phyloP scores from a whole-genome alignment of 2,797 vertebrate species.

The Percopsis omiscomaycus region DNA sequence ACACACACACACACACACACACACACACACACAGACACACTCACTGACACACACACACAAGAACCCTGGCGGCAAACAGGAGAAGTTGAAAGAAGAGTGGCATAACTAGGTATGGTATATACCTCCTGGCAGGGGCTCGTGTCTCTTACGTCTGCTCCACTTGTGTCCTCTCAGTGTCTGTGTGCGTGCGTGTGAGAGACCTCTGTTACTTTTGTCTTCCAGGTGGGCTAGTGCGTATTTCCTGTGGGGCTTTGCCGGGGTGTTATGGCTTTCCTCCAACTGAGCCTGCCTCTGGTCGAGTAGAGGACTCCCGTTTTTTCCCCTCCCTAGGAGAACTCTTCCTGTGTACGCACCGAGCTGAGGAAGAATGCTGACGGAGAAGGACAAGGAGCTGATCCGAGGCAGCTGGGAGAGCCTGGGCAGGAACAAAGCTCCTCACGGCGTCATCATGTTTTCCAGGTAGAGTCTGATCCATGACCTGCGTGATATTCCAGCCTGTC shows the following conservation, averaged over 20 bases:
- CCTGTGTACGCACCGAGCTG: constrained; percentile 37
- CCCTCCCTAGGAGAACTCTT: constrained; percentile 47
- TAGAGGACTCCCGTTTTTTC: constrained; percentile 49
- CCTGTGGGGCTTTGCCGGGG: constrained; percentile 39
- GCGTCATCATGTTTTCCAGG: constrained; percentile 88
- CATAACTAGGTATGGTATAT: constrained; percentile 65
- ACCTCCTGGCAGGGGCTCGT: constrained; percentile 1
- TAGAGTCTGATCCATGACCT: constrained; percentile 49
- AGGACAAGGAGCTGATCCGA: constrained; percentile 87
- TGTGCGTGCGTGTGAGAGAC: constrained; percentile 47
- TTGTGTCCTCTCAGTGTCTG: constrained; percentile 27
- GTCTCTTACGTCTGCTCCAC: not conserved
- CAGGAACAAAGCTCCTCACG: constrained; percentile 88
- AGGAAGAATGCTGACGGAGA: constrained; percentile 76
- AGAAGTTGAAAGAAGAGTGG: constrained; percentile 66
- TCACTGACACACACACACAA: not conserved
- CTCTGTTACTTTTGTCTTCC: constrained; percentile 42
- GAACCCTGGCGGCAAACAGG: constrained; percentile 31
- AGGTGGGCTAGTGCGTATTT: constrained; percentile 60
- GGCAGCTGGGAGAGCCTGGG: constrained; percentile 90
- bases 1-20: not conserved
- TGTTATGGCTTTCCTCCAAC: constrained; percentile 46
- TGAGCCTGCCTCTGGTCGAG: constrained; percentile 46
- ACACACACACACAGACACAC: constrained; percentile 36
- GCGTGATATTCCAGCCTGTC: constrained; percentile 15